Percentiles rank a stretch among this genome's conserved stretches.
Conservation (phyloP, 2,797 vertebrate species). For the Lagodon rhomboides region DNA sequence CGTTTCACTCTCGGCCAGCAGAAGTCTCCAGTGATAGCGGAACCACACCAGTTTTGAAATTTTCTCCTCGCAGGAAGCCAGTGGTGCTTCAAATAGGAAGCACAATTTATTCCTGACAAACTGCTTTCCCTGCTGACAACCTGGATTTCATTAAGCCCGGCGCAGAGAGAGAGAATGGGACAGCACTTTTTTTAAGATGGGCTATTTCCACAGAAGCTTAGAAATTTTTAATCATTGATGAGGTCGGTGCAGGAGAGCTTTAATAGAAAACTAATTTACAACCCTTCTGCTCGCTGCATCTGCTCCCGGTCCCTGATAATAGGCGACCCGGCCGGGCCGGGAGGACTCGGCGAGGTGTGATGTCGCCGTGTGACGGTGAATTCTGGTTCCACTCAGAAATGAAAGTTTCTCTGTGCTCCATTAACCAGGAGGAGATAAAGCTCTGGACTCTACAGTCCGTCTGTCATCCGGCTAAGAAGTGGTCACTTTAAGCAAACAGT, state of each 20-base stretch:
- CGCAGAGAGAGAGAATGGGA: conserved; percentile 56
- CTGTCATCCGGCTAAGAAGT: not conserved
- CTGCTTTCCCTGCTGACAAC: conserved; percentile 67
- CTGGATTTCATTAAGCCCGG: conserved; percentile 73
- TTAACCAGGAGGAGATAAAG: not conserved
- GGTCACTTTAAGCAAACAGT: not conserved
- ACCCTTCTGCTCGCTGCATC: conserved; percentile 68
- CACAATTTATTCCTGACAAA: conserved; percentile 71
- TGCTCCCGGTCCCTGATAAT: conserved; percentile 64
- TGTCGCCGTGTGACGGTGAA: not conserved
- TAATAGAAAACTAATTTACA: conserved; percentile 81
- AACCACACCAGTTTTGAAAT: conserved; percentile 28
- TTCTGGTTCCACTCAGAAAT: not conserved
- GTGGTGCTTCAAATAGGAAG: conserved; percentile 63
- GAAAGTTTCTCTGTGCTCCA: not conserved
- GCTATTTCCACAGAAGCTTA: conserved; percentile 76
- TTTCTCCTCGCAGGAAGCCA: not conserved
- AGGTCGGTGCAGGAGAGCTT: conserved; percentile 71
- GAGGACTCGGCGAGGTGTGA: conserved; percentile 18
- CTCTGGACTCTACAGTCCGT: not conserved
- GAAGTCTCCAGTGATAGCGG: conserved; percentile 1
- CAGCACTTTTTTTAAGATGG: conserved; percentile 66
- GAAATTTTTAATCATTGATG: conserved; percentile 79
- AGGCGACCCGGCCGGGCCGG: not conserved
- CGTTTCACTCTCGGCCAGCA: not conserved